Percentiles rank a stretch among this genome's conserved stretches.
phyloP scores from a whole-genome alignment of 2,113 vertebrate genomes.

The Stictonetta naevosa region DNA sequence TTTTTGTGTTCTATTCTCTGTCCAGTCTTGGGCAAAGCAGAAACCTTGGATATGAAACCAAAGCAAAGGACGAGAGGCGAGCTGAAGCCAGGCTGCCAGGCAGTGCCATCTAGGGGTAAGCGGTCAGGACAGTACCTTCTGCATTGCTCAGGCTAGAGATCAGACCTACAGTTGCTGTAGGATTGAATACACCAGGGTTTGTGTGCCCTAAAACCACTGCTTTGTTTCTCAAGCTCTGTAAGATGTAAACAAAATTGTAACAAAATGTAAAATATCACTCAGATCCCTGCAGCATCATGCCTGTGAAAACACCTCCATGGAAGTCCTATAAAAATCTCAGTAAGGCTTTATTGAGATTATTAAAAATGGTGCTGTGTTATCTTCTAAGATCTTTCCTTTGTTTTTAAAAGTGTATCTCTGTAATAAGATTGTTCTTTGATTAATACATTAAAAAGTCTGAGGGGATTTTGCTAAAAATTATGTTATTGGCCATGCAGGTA shows the following conservation, averaged over 20 bases:
- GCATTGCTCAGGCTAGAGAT: rapidly evolving
- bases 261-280: not conserved
- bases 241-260: not conserved
- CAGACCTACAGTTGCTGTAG: not conserved
- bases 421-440: not conserved
- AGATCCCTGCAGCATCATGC: not conserved
- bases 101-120: conserved; percentile 66
- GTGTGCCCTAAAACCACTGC: not conserved
- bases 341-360: not conserved
- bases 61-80: not conserved
- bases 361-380: not conserved
- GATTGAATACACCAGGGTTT: not conserved
- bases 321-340: not conserved
- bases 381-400: not conserved
- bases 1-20: not conserved
- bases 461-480: not conserved
- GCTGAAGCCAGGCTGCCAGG: conserved; percentile 10
- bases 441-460: not conserved
- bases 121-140: not conserved
- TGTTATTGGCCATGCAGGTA: not conserved
- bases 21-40: not conserved
- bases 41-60: not conserved
- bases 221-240: not conserved
- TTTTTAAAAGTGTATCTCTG: not conserved
- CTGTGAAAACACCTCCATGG: not conserved